Evolutionary conservation across 1,140 invertebrate genomes (phyloP), one percentile per base, ranked within the genome.

Genomic region (Nomia melanderi): DNA sequence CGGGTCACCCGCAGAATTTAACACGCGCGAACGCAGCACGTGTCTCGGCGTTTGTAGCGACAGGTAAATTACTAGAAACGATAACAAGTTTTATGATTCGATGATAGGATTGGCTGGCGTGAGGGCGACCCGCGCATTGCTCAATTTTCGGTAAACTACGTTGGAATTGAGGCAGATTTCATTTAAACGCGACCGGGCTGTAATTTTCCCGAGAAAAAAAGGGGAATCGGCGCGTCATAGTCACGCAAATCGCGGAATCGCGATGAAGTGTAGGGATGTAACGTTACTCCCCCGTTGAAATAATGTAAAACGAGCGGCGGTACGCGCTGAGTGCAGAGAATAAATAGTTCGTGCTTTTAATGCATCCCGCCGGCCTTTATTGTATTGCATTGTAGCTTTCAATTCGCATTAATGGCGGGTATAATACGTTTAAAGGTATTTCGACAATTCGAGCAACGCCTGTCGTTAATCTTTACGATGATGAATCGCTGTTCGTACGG

Each of bases 81-180:
- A 4, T 17, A 44, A 44, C 41, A 14, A n/a, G 17, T 50, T 50
- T 23, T 6, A 0, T 6, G 17, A n/a, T 20, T n/a, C n/a, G 5
- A 50, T n/a, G 47, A 50, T 20, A 23, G 36, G 57, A 57, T 17
- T 36, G 70, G 70, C 65, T 33, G 44, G 39, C 27, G 54, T 67
- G 41, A 14, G 64, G 27, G 9, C n/a, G 44, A 5, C 25, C 23
- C 2, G 54, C 3, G 81, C 66, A 66, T 71, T 77, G 69, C n/a
- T 69, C 72, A 69, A 79, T 79, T 72, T 80, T 79, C 62, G 27
- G 60, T 33, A 59, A 54, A 62, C 62, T 36, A 39, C 53, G 62
- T 56, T 60, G 72, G 60, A 64, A 82, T 82, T 57, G 23, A 60
- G 27, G 41, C 63, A 59, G 53, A 81, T 80, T 77, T 66, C 78